Base-by-base conservation (phyloP, 2,888 invertebrate species). In the Panzeria rudis region DNA sequence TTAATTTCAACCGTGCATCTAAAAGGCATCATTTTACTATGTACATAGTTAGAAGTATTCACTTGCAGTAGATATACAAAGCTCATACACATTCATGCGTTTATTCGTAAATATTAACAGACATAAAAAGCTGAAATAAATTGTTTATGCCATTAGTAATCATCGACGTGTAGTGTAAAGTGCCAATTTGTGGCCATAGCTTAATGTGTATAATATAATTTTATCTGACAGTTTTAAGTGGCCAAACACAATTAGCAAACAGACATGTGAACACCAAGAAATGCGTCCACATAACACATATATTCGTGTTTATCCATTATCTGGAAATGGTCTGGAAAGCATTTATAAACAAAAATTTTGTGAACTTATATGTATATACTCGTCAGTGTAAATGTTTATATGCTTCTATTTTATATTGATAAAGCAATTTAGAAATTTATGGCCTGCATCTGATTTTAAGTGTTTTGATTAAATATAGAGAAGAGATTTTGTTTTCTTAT, bases 171-270 rank as follows among this genome's bases (percentile, higher is more conserved):
- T n/a, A n/a, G 54, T 29, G 25, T 54, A 54, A 69, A 75, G 56
- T 78, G 78, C n/a, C 56, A 69, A 75, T 77, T 83, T 83, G 77
- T 83, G 83, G 64, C 38, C 72, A 77, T 66, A 79, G 25, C 38
- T 69, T 69, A 62, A 78, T 76, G 61, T 83, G n/a, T 8, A 17
- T 78, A 68, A 61, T 38, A 62, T 54, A 69, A 75, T 56, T 73
- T 75, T 32, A 61, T 83, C 66, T 35, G 50, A 68, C 72, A 77
- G 50, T 50, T 61, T 69, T 61, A 56, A 52, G 69, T 62, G 61
- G 17, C 52, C n/a, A 47, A 68, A 75, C n/a, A 41, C 15, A 62
- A 75, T 64, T 75, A 75, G 41, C 62, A 50, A 38, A 38, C 25
- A 38, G 11, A 35, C 23, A 35, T 17, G 23, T 15, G 25, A 7